These are phyloP conservation scores for Nomada ferruginata DNA, from an alignment of 2,888 invertebrate species.

Conservation along the genomic window DNA sequence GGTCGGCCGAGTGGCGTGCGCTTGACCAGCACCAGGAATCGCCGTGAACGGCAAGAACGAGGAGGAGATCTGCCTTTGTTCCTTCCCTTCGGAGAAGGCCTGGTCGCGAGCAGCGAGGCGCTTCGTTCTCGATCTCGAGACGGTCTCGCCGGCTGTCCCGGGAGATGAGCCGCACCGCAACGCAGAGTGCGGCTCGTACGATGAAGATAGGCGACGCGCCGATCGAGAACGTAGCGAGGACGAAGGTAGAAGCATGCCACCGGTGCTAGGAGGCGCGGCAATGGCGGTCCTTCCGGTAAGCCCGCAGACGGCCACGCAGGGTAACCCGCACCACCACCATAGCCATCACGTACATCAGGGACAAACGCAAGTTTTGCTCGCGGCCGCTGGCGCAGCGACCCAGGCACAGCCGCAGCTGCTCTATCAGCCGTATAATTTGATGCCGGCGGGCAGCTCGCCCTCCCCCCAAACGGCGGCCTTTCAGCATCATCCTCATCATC, in stretches of 20 bases:
- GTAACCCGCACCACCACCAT: constrained; percentile 78
- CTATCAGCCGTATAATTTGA: constrained; percentile 83
- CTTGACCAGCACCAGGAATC: not conserved
- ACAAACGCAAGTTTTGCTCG: constrained; percentile 77
- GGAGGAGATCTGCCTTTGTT: no score
- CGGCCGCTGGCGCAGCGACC: constrained; percentile 63
- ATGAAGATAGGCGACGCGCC: constrained; percentile 63
- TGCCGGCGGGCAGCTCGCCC: constrained; percentile 76
- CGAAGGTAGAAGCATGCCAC: constrained; percentile 80
- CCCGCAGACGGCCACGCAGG: constrained; percentile 83
- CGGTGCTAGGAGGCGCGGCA: constrained; percentile 83
- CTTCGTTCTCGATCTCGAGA: constrained; percentile 27
- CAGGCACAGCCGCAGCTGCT: constrained; percentile 80
- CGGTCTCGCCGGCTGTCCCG: constrained; percentile 50
- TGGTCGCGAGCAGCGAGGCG: not conserved
- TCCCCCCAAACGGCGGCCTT: constrained; percentile 72
- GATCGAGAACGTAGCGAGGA: constrained; percentile 33
- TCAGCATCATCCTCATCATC: constrained; percentile 74
- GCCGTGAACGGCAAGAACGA: not conserved
- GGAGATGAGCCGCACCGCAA: constrained; percentile 65
- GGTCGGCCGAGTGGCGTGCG: not conserved
- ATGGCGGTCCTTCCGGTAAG: constrained; percentile 84
- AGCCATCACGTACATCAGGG: constrained; percentile 74
- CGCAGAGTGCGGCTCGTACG: constrained; percentile 60
- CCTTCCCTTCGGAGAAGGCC: not conserved